Conservation (phyloP, 2,113 vertebrate genomes). For the Lamprologus ornatipinnis region DNA sequence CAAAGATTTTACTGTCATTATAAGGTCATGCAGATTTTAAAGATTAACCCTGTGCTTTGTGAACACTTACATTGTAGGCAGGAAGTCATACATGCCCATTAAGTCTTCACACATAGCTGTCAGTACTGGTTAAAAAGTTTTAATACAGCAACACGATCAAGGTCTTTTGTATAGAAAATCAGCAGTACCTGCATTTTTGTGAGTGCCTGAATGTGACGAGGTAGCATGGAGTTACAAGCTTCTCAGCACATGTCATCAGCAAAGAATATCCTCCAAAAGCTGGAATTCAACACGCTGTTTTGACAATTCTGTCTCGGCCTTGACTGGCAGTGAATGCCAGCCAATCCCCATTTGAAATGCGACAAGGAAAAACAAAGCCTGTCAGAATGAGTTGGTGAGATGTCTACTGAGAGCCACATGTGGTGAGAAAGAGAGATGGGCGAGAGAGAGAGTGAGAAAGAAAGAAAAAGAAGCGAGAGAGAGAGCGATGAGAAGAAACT, state of each 20-base stretch:
- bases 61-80: background rate
- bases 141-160: background rate
- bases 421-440: constrained; percentile 44
- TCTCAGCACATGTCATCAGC: constrained; percentile 46
- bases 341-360: constrained; percentile 61
- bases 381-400: constrained; percentile 58
- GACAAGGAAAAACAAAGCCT: constrained; percentile 64
- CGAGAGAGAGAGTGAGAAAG: background rate
- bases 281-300: constrained; percentile 44
- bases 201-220: background rate
- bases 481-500: constrained; percentile 10
- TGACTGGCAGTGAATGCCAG: constrained; percentile 63
- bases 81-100: background rate
- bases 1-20: background rate
- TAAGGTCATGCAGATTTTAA: background rate
- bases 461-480: background rate
- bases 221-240: constrained; percentile 13
- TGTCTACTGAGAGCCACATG: constrained; percentile 57
- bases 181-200: background rate
- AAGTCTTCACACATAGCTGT: background rate
- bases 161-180: background rate
- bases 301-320: constrained; percentile 55
- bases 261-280: constrained; percentile 43
- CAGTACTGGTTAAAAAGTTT: background rate
- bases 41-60: background rate